A percentile compares a stretch with the other conserved stretches of the same genome.
These are phyloP conservation scores for Agrochola litura DNA, from an alignment of 2,888 invertebrate genomes.

Conservation along the genomic window DNA sequence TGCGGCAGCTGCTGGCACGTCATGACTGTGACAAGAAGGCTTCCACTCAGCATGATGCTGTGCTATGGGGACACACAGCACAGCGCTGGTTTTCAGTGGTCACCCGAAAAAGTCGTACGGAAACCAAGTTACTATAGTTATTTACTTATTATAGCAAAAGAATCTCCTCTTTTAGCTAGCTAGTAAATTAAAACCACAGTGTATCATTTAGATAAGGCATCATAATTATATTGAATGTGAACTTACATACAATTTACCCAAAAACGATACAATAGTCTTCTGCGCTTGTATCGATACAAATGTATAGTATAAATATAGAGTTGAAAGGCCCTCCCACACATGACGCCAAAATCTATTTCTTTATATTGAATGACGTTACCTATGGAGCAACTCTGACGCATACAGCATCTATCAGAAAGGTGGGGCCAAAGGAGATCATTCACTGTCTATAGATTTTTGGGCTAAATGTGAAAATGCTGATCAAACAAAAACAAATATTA, in stretches of 20 bases:
- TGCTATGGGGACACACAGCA: no score
- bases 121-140: no score
- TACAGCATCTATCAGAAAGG: not conserved
- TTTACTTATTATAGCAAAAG: not conserved
- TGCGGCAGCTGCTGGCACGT: no score
- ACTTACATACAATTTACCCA: not conserved
- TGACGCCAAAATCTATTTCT: constrained; percentile 5
- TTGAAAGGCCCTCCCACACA: constrained; percentile 15
- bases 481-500: no score
- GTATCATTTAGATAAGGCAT: constrained; percentile 12
- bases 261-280: not conserved
- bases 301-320: constrained; percentile 12
- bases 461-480: no score
- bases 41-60: no score
- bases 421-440: no score
- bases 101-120: no score
- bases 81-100: no score
- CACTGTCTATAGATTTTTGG: no score
- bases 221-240: constrained; percentile 11
- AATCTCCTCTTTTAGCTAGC: not conserved
- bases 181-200: constrained; percentile 6
- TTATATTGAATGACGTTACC: constrained; percentile 2
- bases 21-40: no score
- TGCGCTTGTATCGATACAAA: constrained; percentile 1
- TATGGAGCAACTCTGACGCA: constrained; percentile 20